Evolutionary conservation across 2,797 vertebrate genomes (phyloP), one percentile per base, ranked within the genome.

Genomic region (Ataeniobius toweri): DNA sequence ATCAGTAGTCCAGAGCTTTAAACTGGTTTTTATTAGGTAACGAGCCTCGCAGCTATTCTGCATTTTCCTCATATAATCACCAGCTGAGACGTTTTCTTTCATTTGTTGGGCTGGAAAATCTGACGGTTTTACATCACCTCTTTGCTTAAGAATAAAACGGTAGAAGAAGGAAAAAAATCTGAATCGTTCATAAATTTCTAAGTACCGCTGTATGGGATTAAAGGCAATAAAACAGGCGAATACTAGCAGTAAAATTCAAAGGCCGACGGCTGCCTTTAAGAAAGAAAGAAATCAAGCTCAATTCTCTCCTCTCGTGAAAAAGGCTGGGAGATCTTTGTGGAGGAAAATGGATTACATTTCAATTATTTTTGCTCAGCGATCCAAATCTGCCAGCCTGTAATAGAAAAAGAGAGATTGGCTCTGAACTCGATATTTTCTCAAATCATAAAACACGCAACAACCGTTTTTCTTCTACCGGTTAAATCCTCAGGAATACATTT

Each of bases 341-440:
- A 75, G 61, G 39, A 65, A 78, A 88, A 84, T 79, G 76, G 84
- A 91, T 91, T 88, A 83, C 74, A 86, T 90, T 89, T 89, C 84
- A 84, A 89, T 88, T 85, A 85, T 83, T 86, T 79, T 80, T 89
- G 82, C 68, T 89, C 84, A 91, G 76, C 85, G 83, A 91, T 90
- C 80, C 79, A 75, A 80, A 87, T 85, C 82, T 81, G 80, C 67
- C 75, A 83, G 85, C 71, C 41, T 78, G 79, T 81, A 87, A 90
- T 56, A 84, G 59, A 87, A 88, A 85, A 82, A 85, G 28, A 71
- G 53, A 77, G 80, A 86, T 51, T 74, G 76, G 51, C 48, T 81
- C 13, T 2, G 61, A 36, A 48, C 73, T 88, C 74, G 26, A 79
- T 76, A 81, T 77, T 84, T 85, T 73, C 39, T 41, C 51, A 73